Base-by-base conservation (phyloP, 2,113 vertebrate genomes). In the Prinia subflava region DNA sequence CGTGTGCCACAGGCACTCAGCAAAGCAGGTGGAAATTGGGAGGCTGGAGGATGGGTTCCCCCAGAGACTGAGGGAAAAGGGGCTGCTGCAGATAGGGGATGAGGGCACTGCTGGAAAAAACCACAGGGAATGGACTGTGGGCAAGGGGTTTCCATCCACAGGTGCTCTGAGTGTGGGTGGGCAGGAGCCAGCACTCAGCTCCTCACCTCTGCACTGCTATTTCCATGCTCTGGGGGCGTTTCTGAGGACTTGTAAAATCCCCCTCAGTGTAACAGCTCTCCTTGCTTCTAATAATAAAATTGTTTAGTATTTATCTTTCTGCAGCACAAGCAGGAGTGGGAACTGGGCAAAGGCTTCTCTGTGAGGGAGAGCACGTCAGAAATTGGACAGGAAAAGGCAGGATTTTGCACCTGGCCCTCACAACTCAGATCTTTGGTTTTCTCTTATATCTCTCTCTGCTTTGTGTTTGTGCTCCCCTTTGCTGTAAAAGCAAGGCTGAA, bases 81-180 rank as follows among this genome's bases (percentile, higher is more conserved):
- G 22, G 19, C 21, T 75, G 49, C 33, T 49, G 68, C 47, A 69
- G 33, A 21, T 2, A 3, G 27, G 52, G n/a, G 8, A 69, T 62
- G 46, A 87, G 31, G 31, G 27, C 19, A 14, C n/a, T n/a, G 60
- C 24, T 70, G 64, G 60, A 78, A 79, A 59, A 1, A 19, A 33
- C 0, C 6, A 0, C 1, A 0, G 35, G 18, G 14, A 11, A 11
- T 1, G 1, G 30, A 31, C 8, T 5, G 19, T 1, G 8, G 87
- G n/a, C 0, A 3, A 87, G n/a, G 41, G 30, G 21, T 18, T 83
- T 83, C 59, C 10, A 35, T 30, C 41, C 73, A n/a, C n/a, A n/a
- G 59, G 28, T 56, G 44, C 21, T 71, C 37, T 1, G 0, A 83
- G 6, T 0, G 3, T 52, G 68, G 27, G 15, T 49, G 60, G 11